Base-by-base conservation (phyloP, 2,797 vertebrate species). In the Poeciliopsis presidionis region DNA sequence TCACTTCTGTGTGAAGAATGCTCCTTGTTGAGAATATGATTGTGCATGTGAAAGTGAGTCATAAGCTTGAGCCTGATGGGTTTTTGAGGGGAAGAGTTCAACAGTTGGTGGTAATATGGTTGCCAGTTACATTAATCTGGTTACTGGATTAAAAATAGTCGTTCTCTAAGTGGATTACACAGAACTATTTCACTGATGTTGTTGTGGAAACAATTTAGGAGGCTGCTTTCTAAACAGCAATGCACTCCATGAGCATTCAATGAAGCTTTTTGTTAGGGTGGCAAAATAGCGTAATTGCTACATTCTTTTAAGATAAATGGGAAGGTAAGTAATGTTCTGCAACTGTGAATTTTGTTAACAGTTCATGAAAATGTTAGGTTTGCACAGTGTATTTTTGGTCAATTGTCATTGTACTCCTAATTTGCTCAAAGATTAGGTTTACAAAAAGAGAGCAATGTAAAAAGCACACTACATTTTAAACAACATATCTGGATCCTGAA, bases 1-100 rank as follows among this genome's bases (percentile, higher is more conserved):
- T 90, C 88, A 88, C 88, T 91, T 93, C 82, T 76, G 69, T 92
- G 86, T 87, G 75, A 84, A 84, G 87, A 92, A 91, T 92, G 75
- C 61, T 82, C 81, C 83, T 79, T 72, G 87, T 88, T 71, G 77
- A 82, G 77, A 91, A 74, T 55, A 80, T 39, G 72, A 78, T 61
- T 30, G 36, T 36, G 71, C 74, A 78, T 0, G 13, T 87, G 75
- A 70, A 89, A 82, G 71, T 81, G 65, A 2, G 4, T 51, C 63
- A 14, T 47, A 71, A 74, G 59, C 67, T 43, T 76, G 13, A 41
- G 9, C 14, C 14, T n/a, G 25, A 63, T 11, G 22, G 12, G 46
- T 57, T 33, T 55, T 18, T 28, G 55, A 61, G 55, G 33, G 33
- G 53, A 73, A 63, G 41, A 61, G 30, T 72, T 72, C 30, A 55